Evolutionary conservation across 2,888 invertebrate genomes (phyloP), one percentile per base, ranked within the genome.

Genomic region (Epistrophella euchroma): DNA sequence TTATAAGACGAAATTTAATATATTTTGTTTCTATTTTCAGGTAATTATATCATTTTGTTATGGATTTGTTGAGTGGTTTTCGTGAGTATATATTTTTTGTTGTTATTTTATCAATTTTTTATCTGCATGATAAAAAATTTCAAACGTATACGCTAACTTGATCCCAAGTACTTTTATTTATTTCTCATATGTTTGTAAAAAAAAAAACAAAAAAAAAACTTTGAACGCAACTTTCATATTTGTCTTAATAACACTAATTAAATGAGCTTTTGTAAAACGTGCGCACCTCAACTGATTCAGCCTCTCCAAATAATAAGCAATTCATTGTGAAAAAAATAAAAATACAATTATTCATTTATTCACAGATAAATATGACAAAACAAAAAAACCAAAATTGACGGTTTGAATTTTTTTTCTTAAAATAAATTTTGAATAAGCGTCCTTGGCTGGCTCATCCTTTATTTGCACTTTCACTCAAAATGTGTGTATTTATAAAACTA

Each of bases 171-270:
- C 25, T 22, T 17, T 25, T 56, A n/a, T 47, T 13, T 62, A 47
- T 72, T 25, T 47, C 40, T 43, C 13, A 25, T 50, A 37, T 71
- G 37, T 68, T 25, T 22, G 71, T 35, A 37, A 32, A 58, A 45
- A 40, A 70, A 19, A 62, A 10, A 10, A 70, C 4, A 50, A 62
- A 19, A 70, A 9, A 5, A 64, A 6, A 50, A 13, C 13, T 4
- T 17, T 22, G 32, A 70, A 56, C 22, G 70, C 43, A 37, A 45
- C 47, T 47, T 25, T 32, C 32, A 43, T 75, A 71, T 71, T 81
- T 71, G 64, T 50, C 56, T 82, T 77, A 58, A 62, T 52, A 83
- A 60, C 60, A 66, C 82, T 83, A 78, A 83, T 83, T 83, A 66
- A 47, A 68, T 77, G 19, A 37, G 73, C 11, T 72, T 73, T 11